Conservation (phyloP, 2,888 invertebrate genomes). For the Drepana falcataria region DNA sequence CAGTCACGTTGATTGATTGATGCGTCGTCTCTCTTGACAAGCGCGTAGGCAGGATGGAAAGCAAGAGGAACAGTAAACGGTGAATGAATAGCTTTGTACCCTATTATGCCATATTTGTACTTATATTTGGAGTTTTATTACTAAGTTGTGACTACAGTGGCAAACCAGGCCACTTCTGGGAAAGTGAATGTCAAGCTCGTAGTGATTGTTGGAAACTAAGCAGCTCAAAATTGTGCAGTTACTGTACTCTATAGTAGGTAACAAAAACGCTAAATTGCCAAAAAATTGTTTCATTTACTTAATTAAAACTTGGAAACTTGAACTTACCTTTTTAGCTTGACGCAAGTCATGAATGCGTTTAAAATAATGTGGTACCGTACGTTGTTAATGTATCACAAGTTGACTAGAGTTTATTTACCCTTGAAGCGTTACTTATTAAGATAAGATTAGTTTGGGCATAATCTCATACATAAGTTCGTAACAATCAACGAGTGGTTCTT, state of each 20-base stretch:
- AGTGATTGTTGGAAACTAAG: no score
- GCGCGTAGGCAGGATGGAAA: slow-evolving; percentile 21
- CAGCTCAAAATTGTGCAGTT: no score
- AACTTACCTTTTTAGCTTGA: no score
- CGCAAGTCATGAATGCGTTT: no score
- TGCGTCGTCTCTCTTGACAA: slow-evolving; percentile 28
- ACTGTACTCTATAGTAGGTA: no score
- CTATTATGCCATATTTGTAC: neutral
- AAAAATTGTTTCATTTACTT: no score
- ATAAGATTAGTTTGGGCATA: slow-evolving; percentile 1
- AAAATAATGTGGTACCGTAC: no score
- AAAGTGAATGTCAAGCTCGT: neutral
- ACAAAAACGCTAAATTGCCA: no score
- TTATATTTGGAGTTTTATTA: neutral
- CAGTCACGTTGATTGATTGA: slow-evolving; percentile 43
- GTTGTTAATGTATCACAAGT: neutral
- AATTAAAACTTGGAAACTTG: no score
- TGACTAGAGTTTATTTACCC: slow-evolving; percentile 1
- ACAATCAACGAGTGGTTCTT: neutral
- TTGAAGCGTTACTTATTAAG: neutral
- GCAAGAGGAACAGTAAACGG: slow-evolving; percentile 2
- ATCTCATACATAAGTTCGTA: neutral
- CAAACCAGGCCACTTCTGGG: neutral
- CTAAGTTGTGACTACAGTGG: neutral
- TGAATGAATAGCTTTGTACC: neutral